Evolutionary conservation across 2,797 vertebrate species (phyloP).

Genomic region (Erpetoichthys calabaricus): DNA sequence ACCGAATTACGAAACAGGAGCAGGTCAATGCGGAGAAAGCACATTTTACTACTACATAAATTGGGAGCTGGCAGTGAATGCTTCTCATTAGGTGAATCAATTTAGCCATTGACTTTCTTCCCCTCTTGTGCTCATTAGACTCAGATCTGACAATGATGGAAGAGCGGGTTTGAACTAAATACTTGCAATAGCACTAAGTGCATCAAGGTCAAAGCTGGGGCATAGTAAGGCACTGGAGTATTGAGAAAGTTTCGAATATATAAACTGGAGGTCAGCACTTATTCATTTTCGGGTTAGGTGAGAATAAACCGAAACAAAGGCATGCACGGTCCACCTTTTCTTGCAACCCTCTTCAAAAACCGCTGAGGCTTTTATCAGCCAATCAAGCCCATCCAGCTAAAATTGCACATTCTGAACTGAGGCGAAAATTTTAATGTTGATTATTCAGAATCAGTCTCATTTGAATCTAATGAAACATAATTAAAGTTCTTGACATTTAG

Average conservation of each 20-base stretch:
- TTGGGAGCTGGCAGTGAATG: conserved; percentile 27
- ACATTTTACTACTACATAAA: conserved; percentile 17
- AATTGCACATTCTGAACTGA: too few relatives aligned
- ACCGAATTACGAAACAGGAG: conserved; percentile 2
- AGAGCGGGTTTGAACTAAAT: conserved; percentile 55
- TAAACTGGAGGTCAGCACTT: neutral
- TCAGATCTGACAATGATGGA: conserved; percentile 64
- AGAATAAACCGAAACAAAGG: too few relatives aligned
- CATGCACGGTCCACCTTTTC: too few relatives aligned
- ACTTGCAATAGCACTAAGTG: conserved; percentile 45
- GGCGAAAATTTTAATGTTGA: too few relatives aligned
- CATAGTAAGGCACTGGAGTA: conserved; percentile 41
- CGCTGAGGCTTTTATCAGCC: too few relatives aligned
- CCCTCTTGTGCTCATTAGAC: conserved; percentile 59
- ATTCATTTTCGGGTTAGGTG: neutral
- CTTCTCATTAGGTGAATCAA: conserved; percentile 75
- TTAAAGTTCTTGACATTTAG: too few relatives aligned
- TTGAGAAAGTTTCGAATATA: neutral
- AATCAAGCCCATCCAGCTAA: too few relatives aligned
- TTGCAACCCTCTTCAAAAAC: too few relatives aligned
- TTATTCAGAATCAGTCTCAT: too few relatives aligned
- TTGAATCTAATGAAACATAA: too few relatives aligned
- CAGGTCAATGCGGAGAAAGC: conserved; percentile 7
- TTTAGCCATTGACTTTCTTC: conserved; percentile 56
- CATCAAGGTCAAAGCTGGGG: conserved; percentile 59